phyloP scores from a whole-genome alignment of 2,888 invertebrate genomes.

The Apoda limacodes region DNA sequence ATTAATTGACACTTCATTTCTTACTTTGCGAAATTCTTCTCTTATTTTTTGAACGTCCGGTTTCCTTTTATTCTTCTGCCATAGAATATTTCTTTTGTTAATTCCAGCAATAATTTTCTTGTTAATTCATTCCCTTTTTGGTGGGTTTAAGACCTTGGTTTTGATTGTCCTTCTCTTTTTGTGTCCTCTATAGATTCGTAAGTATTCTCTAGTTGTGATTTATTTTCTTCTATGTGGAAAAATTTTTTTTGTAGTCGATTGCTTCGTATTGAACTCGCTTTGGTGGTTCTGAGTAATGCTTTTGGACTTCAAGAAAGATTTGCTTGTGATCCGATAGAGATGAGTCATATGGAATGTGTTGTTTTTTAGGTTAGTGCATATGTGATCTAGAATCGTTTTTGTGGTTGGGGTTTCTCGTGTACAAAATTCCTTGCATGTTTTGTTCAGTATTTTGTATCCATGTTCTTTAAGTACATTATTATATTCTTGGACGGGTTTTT shows the following conservation, averaged over 20 bases:
- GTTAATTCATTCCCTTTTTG: conserved; percentile 11
- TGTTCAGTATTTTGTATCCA: conserved; percentile 1
- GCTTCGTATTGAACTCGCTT: conserved; percentile 15
- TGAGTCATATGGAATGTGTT: conserved; percentile 1
- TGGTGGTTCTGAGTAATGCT: conserved; percentile 2
- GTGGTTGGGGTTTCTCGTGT: conserved; percentile 4
- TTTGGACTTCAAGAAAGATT: conserved; percentile 15
- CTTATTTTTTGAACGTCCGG: too few relatives aligned
- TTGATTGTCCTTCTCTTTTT: conserved; percentile 5
- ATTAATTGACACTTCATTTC: too few relatives aligned
- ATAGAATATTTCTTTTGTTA: conserved; percentile 8
- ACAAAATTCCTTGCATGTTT: conserved; percentile 1
- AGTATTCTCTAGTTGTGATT: not conserved
- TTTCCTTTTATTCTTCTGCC: conserved; percentile 4
- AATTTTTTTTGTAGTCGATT: conserved; percentile 1
- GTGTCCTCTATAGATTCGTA: not conserved
- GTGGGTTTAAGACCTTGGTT: conserved; percentile 6
- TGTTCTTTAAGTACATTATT: conserved; percentile 1
- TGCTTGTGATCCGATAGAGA: conserved; percentile 12
- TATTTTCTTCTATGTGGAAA: not conserved
- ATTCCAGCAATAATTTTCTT: conserved; percentile 9
- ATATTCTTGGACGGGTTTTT: conserved; percentile 4
- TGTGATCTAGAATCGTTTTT: conserved; percentile 4
- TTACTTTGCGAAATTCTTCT: too few relatives aligned
- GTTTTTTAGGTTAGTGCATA: conserved; percentile 1